phyloP scores from a whole-genome alignment of 2,113 vertebrate species.

The Chionis minor region DNA sequence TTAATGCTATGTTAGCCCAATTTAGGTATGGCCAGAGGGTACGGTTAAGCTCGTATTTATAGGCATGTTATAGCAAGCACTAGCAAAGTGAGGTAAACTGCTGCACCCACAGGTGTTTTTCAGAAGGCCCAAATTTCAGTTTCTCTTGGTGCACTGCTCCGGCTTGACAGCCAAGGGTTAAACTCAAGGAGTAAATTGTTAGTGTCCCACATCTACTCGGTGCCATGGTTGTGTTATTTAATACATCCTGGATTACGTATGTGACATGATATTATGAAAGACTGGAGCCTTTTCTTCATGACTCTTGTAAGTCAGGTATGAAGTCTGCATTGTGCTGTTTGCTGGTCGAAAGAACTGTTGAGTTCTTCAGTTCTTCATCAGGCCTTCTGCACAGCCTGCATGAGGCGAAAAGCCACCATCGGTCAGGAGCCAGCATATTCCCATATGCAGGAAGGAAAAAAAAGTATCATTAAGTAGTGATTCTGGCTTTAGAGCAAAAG shows the following conservation, averaged over 20 bases:
- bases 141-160: neutral
- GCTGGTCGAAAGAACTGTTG: rapidly evolving
- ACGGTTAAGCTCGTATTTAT: neutral
- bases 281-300: neutral
- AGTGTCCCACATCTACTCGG: neutral
- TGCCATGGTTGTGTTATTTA: neutral
- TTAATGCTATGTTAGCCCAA: neutral
- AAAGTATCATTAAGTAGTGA: neutral
- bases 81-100: neutral
- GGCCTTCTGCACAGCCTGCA: neutral
- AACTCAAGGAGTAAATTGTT: neutral
- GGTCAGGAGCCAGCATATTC: neutral
- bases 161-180: neutral
- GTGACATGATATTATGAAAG: neutral
- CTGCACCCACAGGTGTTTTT: neutral
- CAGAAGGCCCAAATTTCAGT: neutral
- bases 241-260: neutral
- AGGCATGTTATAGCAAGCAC: neutral
- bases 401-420: neutral
- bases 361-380: neutral
- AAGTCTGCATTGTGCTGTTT: neutral
- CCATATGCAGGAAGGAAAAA: neutral
- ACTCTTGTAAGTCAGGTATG: neutral
- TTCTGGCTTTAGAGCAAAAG: neutral
- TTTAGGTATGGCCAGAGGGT: neutral